phyloP scores from a whole-genome alignment of 2,797 vertebrate genomes.

The Sebastes oblongus region DNA sequence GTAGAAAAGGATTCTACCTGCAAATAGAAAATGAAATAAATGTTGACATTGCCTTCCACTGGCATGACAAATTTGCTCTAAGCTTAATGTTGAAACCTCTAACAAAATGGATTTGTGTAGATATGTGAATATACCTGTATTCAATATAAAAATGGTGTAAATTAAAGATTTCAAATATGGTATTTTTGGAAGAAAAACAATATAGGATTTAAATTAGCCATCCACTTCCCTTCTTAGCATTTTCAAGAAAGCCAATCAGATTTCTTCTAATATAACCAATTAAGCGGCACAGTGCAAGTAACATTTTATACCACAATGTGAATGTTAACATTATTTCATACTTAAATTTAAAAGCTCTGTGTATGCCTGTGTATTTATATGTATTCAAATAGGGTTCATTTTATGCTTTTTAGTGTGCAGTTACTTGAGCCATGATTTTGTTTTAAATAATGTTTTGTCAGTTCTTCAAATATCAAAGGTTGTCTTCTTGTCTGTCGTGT shows the following conservation, averaged over 20 bases:
- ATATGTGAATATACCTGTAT: not conserved
- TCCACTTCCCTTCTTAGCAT: too few species aligned
- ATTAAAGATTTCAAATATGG: not conserved
- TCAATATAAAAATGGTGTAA: not conserved
- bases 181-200: too few species aligned
- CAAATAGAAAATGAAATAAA: not conserved
- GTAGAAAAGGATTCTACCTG: not conserved
- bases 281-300: not conserved
- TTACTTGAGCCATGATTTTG: not conserved
- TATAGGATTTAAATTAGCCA: too few species aligned
- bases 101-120: not conserved
- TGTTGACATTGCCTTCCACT: not conserved
- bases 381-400: not conserved
- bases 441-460: not conserved
- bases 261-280: too few species aligned
- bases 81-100: not conserved
- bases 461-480: constrained; percentile 3
- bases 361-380: not conserved
- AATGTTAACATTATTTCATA: not conserved
- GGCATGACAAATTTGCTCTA: not conserved
- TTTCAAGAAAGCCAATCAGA: too few species aligned
- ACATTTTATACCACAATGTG: not conserved
- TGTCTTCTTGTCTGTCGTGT: constrained; percentile 34
- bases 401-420: not conserved
- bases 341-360: not conserved